Base-by-base conservation (phyloP, 2,888 invertebrate species). In the Aphodius sticticus region DNA sequence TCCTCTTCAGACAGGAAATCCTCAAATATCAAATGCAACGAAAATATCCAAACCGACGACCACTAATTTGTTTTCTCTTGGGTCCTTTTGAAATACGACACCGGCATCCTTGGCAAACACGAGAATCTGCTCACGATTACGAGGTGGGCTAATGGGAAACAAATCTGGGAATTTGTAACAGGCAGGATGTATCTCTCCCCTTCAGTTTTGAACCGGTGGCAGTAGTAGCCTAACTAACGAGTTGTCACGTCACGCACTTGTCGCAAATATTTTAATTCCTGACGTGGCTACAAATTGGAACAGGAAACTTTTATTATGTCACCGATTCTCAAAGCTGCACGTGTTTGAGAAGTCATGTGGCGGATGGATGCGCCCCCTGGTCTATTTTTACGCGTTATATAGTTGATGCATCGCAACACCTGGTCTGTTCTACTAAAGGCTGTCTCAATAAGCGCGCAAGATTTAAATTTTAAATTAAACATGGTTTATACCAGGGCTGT, bases 241-340 rank as follows among this genome's bases (percentile, higher is more conserved):
- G 26, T 26, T 26, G 26, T 26, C 26, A 26, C 16, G 16, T 16
- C 70, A 26, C 16, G n/a, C 77, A 77, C 69, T 70, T 70, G 70
- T 16, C 70, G 70, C 70, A 77, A 71, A 77, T 77, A 77, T 77
- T 77, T 76, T 77, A 77, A 77, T 77, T 77, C 35, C 70, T 77
- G 77, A 77, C 77, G 71, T 70, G 70, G n/a, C 71, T 71, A 77
- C 77, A 77, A 77, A 77, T 77, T 77, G 77, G 70, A 70, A 71
- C 77, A 77, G 77, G 69, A 77, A 37, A 77, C 38, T 77, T 77
- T 71, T 71, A 71, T 71, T 71, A 35, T 35, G 6, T 71, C 35
- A 16, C 12, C 16, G 26, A 26, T n/a, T 71, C 16, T 71, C 15
- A 16, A 26, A 16, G 26, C 71, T 26, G 71, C 71, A 71, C 71